Evolutionary conservation across 2,888 invertebrate species (phyloP), one percentile per base, ranked within the genome.

Genomic region (Pseudococcus longispinus): DNA sequence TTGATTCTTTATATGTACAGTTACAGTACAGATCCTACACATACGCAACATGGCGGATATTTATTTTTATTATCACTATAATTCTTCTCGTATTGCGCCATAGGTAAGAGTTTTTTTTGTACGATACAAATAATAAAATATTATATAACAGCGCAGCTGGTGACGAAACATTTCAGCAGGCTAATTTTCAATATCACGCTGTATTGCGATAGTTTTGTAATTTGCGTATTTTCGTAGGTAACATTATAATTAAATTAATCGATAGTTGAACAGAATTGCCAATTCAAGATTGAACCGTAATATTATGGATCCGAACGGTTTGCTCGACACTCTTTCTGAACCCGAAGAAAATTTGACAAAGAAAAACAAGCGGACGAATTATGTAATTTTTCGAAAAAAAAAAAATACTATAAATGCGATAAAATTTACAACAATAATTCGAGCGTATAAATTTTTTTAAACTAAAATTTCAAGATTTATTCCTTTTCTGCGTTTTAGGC

Each of bases 1-100:
- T 70, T 70, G 29, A 70, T 70, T 70, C 29, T 26, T 70, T 70
- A 70, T 70, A 70, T 70, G 70, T 70, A 70, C 70, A 70, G n/a
- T n/a, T n/a, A n/a, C n/a, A n/a, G n/a, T n/a, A n/a, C n/a, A n/a
- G n/a, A n/a, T n/a, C n/a, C n/a, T n/a, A n/a, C n/a, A n/a, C n/a
- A n/a, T n/a, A n/a, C n/a, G n/a, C 29, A 70, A 29, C n/a, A 70
- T 23, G 20, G 15, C 23, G 60, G 29, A 29, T 32, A 70, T 29
- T 70, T 32, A 70, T 29, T 70, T 70, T 70, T 70, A 70, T 70
- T 29, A 70, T 70, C 70, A 70, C 70, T 29, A 70, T 70, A 70
- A 70, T 70, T 70, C 70, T 70, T 60, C 70, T 18, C 1, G 18
- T 70, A 70, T 29, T 6, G 70, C 15, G 29, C 29, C 70, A 5